Evolutionary conservation across 2,797 vertebrate species (phyloP).

Genomic region (Silurus aristotelis): DNA sequence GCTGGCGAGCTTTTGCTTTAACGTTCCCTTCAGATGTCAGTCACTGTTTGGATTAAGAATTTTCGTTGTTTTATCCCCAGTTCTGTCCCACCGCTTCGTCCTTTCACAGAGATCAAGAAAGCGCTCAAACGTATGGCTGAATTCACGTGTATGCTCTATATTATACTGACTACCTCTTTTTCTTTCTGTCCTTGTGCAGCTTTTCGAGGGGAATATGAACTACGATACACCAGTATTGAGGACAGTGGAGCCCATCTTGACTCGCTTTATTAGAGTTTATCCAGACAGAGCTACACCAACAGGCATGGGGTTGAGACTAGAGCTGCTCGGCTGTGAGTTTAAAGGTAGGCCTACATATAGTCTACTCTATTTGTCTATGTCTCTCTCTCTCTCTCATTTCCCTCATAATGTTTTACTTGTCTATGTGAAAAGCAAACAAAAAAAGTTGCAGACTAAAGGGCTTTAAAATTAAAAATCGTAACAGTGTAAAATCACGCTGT

Average conservation of each 20-base stretch:
- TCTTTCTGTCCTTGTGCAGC: conserved; percentile 68
- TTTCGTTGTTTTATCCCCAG: conserved; percentile 38
- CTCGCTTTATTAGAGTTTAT: conserved; percentile 89
- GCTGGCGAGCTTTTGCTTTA: conserved; percentile 29
- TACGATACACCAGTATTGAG: conserved; percentile 94
- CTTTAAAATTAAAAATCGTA: conserved; percentile 16
- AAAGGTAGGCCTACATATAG: conserved; percentile 78
- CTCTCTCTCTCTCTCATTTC: neutral
- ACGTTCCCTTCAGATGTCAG: conserved; percentile 31
- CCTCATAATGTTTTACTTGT: neutral
- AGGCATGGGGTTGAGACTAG: conserved; percentile 90
- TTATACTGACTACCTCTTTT: conserved; percentile 23
- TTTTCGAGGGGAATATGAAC: conserved; percentile 97
- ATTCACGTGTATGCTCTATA: conserved; percentile 5
- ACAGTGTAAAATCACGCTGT: conserved; percentile 32
- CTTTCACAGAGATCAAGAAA: conserved; percentile 6
- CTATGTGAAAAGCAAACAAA: conserved; percentile 15
- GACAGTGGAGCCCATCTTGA: conserved; percentile 84
- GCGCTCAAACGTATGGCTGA: conserved; percentile 1
- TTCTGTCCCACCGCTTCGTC: conserved; percentile 21
- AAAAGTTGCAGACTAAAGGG: conserved; percentile 9
- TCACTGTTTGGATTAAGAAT: conserved; percentile 14
- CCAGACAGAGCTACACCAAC: conserved; percentile 89
- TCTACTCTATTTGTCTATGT: neutral
- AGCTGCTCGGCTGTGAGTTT: conserved; percentile 92